Evolutionary conservation across 2,888 invertebrate genomes (phyloP).

Genomic region (Cabera pusaria): DNA sequence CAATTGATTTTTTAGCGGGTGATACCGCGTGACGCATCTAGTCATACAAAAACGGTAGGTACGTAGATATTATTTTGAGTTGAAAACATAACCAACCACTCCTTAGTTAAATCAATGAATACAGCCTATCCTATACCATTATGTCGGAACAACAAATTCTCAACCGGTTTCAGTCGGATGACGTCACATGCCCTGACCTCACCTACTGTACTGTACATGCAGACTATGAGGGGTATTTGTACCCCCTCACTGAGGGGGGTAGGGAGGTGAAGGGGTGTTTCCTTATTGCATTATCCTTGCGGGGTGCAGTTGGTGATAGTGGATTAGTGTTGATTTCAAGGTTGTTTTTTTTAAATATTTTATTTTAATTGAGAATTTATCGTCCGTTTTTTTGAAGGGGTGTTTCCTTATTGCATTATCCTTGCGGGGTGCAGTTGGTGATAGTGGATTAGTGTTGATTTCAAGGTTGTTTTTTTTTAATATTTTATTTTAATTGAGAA

Average conservation of each 20-base stretch:
- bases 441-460: constrained; percentile 13
- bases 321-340: constrained; percentile 2
- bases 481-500: too few relatives aligned
- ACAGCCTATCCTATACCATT: too few relatives aligned
- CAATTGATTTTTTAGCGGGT: too few relatives aligned
- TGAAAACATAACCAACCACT: too few relatives aligned
- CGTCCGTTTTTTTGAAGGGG: too few relatives aligned
- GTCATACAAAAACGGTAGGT: too few relatives aligned
- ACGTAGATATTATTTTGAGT: too few relatives aligned
- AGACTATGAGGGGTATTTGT: constrained; percentile 11
- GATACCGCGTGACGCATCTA: too few relatives aligned
- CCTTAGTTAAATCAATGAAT: too few relatives aligned
- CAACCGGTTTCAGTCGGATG: constrained; percentile 33
- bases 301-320: constrained; percentile 35
- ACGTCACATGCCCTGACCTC: constrained; percentile 32
- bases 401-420: constrained; percentile 52
- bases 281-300: constrained; percentile 54
- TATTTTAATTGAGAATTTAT: too few relatives aligned
- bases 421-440: constrained; percentile 38
- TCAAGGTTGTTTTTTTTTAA: too few relatives aligned
- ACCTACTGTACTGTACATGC: constrained; percentile 13
- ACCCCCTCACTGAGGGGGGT: constrained; percentile 34
- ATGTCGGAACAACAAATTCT: constrained; percentile 20
- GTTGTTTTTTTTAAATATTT: too few relatives aligned
- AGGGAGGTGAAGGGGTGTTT: constrained; percentile 23